Evolutionary conservation across 2,888 invertebrate species (phyloP), one percentile per base, ranked within the genome.

Genomic region (Diarsia brunnea): DNA sequence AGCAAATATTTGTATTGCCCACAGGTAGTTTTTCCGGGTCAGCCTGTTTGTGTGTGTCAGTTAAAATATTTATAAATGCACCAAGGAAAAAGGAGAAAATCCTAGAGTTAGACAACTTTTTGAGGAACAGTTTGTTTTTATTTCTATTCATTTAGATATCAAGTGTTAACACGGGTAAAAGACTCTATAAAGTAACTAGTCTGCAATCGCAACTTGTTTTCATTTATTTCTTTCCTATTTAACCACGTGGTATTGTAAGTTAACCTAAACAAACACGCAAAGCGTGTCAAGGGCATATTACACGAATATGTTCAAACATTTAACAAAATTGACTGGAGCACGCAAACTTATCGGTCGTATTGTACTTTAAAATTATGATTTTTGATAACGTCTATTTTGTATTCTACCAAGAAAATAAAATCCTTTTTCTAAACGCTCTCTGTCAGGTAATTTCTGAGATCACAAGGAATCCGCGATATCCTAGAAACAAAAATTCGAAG

Each of bases 271-370:
- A 77, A 79, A 79, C 64, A 60, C 55, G 73, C 73, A 8, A 65
- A 45, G 24, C 49, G 49, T 72, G 79, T 38, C 79, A 79, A 72
- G 73, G 77, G 14, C 64, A 31, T 24, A 19, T 12, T 55, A 63
- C 10, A 43, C 43, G 49, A 72, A 78, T 51, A 55, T 78, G 77
- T 79, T 64, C 49, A 78, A 78, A 78, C 51, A 78, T 64, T 38
- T 14, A 63, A 71, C 31, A 24, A 31, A 55, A 43, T 51, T 31
- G 7, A 45, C 2, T 58, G 31, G 31, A 14, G n/a, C 73, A 78
- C 31, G 55, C 21, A 79, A 3, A 45, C 12, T n/a, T 55, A 70
- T 63, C 45, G 4, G 70, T 27, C 24, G 16, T 11, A 55, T 60
- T 21, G 12, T 19, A 27, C 64, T 71, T 45, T 24, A 43, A 21